Base-by-base conservation (phyloP, 2,797 vertebrate species). In the Pogoniulus pusillus region DNA sequence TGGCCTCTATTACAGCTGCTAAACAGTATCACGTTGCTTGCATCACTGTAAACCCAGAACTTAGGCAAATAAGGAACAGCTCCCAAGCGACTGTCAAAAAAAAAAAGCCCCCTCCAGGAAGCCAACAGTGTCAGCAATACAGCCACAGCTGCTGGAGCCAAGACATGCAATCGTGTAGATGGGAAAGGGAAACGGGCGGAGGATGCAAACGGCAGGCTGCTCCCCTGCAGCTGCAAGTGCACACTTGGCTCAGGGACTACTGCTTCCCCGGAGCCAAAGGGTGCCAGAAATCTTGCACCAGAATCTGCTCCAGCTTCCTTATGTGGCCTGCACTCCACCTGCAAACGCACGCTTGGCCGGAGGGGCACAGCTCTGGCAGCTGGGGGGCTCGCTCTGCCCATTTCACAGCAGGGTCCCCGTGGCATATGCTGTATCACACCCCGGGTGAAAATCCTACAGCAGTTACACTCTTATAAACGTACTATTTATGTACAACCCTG, bases 1-100 rank as follows among this genome's bases (percentile, higher is more conserved):
- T 57, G 74, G 93, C 89, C 85, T 84, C 74, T 84, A 23, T 89
- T 93, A 85, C 4, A 92, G 77, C 87, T 87, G 91, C 80, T 87
- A 91, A 94, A 93, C 19, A 64, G 73, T 49, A 78, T 85, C 87
- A 85, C 1, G 0, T 91, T 91, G 71, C 77, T 76, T 71, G 80
- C 82, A 91, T 86, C 87, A 64, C 74, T 54, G 35, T 76, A 91
- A 92, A 76, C 68, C 53, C 85, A 89, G 49, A 88, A 68, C 39
- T 64, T 5, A 9, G 29, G 80, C 49, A 89, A 93, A 83, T 81
- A 68, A 85, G 60, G 66, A 94, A 64, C 79, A 60, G 73, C 29
- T 85, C 92, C 66, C 66, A 49, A 13, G 11, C 17, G 63, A 69
- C 66, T 58, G 53, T 62, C 82, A 89, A 53, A 87, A 58, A 60